A percentile compares a stretch with the other conserved stretches of the same genome.
Evolutionary conservation across 2,888 invertebrate genomes (phyloP).

Genomic region (Girardia tigrina): DNA sequence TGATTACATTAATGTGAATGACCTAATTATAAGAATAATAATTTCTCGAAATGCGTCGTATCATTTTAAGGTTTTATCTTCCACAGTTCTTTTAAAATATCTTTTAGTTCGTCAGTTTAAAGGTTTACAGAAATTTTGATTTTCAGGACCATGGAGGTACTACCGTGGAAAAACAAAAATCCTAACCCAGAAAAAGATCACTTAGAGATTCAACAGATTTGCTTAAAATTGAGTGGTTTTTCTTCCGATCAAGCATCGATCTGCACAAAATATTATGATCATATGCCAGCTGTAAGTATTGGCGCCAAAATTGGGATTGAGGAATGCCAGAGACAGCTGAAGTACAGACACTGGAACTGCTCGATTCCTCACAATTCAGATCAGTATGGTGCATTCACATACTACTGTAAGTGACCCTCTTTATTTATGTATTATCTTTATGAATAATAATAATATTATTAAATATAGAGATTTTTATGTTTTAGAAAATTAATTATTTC

Average conservation of each 20-base stretch:
- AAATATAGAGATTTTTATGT: too few relatives aligned
- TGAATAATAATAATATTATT: too few relatives aligned
- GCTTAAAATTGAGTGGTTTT: conserved; percentile 29
- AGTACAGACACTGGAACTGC: conserved; percentile 68
- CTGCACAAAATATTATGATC: conserved; percentile 34
- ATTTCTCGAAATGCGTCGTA: too few relatives aligned
- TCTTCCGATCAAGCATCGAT: conserved; percentile 33
- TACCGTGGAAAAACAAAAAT: conserved; percentile 4
- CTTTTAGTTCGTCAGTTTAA: too few relatives aligned
- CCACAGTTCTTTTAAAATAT: too few relatives aligned
- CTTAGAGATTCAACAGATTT: conserved; percentile 24
- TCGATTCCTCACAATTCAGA: conserved; percentile 15
- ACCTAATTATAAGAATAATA: too few relatives aligned
- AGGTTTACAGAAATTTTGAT: too few relatives aligned
- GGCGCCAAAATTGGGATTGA: conserved; percentile 63
- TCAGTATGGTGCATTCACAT: conserved; percentile 26
- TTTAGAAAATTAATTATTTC: too few relatives aligned
- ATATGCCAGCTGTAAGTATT: conserved; percentile 46
- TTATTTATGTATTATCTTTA: too few relatives aligned
- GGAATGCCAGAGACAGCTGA: conserved; percentile 71
- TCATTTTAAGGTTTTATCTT: too few relatives aligned
- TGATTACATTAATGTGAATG: too few relatives aligned
- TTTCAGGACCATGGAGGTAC: conserved; percentile 6
- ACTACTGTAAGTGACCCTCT: conserved; percentile 34
- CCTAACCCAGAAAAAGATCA: not conserved